Conservation (phyloP, 2,797 vertebrate genomes). For the Todus mexicanus region DNA sequence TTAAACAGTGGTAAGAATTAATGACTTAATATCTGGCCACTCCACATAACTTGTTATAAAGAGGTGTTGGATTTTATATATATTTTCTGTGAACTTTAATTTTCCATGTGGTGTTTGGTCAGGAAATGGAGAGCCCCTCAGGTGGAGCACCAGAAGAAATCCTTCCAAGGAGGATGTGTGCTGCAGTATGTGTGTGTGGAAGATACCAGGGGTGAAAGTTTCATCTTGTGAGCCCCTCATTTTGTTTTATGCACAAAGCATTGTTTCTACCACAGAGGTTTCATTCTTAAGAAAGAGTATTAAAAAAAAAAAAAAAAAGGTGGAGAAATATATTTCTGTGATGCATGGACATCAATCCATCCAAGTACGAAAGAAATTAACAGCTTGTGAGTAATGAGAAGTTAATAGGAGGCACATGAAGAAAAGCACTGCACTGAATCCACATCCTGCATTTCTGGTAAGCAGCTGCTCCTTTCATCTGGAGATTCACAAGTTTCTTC, state of each 20-base stretch:
- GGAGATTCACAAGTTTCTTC: background rate
- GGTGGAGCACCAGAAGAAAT: slow-evolving; percentile 6
- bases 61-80: slow-evolving; percentile 45
- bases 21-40: background rate
- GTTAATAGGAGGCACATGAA: background rate
- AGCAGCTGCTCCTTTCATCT: background rate
- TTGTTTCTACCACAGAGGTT: background rate
- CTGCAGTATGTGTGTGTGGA: background rate
- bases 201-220: background rate
- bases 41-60: background rate
- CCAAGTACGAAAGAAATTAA: background rate
- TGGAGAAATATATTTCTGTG: background rate
- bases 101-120: slow-evolving; percentile 30
- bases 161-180: background rate
- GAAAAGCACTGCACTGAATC: background rate
- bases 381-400: background rate
- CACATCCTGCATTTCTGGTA: background rate
- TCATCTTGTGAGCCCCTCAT: background rate
- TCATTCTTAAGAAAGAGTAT: background rate
- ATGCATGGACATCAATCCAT: background rate
- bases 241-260: background rate
- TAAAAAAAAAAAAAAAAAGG: background rate
- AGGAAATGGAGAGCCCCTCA: slow-evolving; percentile 13
- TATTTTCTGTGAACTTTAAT: slow-evolving; percentile 59
- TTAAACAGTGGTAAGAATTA: slow-evolving; percentile 27